Conservation (phyloP, 2,113 vertebrate genomes). For the Terrapene triunguis region DNA sequence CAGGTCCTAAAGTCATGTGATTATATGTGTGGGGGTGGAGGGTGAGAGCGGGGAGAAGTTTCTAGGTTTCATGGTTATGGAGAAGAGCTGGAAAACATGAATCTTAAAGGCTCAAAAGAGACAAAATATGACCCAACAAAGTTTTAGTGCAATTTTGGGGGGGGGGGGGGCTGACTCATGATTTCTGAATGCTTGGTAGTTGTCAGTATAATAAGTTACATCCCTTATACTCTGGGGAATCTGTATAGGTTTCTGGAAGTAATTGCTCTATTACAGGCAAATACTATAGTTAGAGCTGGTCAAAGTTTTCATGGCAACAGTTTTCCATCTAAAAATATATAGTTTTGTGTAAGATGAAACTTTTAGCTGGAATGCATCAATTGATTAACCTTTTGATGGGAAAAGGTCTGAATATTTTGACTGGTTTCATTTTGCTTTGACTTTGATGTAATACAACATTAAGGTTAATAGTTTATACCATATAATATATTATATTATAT, state of each 20-base stretch:
- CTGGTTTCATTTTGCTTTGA: too few species aligned
- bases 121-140: not conserved
- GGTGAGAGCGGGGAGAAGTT: not conserved
- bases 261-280: not conserved
- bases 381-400: not conserved
- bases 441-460: too few species aligned
- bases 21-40: fast-evolving
- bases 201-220: not conserved
- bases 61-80: not conserved
- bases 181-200: not conserved
- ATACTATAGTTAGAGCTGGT: not conserved
- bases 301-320: not conserved
- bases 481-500: too few species aligned
- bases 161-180: not conserved
- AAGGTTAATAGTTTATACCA: too few species aligned
- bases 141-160: not conserved
- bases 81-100: not conserved
- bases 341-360: not conserved
- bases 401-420: not conserved
- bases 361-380: too few species aligned
- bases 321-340: not conserved
- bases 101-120: not conserved
- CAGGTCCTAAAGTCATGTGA: not conserved
- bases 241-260: not conserved
- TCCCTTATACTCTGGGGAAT: too few species aligned